These are phyloP conservation scores for Parazoanthus atlanticus DNA, from an alignment of 92 coral and sea anemone genomes.

Conservation along the genomic window DNA sequence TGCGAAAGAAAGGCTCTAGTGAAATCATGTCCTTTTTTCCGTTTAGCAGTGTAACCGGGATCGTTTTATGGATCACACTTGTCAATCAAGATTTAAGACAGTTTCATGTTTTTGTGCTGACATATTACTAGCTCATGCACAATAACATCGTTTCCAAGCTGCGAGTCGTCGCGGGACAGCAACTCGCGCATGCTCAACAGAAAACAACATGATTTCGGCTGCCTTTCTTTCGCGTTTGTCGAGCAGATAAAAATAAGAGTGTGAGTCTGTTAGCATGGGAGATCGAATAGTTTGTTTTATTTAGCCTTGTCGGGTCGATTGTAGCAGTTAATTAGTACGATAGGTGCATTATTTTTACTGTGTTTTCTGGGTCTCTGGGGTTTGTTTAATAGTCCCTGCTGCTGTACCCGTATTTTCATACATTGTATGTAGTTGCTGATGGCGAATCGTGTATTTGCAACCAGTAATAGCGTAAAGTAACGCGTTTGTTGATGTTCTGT, in stretches of 20 bases:
- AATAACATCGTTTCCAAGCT: no score
- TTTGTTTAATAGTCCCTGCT: no score
- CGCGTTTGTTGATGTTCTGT: no score
- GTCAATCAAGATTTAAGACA: neutral
- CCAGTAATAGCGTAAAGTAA: no score
- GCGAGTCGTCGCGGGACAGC: neutral
- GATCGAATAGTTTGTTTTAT: no score
- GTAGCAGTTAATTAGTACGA: neutral
- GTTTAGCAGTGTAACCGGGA: neutral
- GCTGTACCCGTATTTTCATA: no score
- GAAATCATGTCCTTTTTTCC: neutral
- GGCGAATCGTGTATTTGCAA: no score
- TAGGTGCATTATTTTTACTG: neutral
- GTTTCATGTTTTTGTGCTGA: neutral
- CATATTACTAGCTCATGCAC: no score
- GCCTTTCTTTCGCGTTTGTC: neutral
- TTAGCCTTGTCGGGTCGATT: neutral
- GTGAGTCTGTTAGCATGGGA: no score
- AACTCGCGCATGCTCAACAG: neutral
- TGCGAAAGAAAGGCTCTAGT: neutral
- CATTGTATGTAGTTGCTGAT: no score
- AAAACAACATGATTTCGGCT: neutral
- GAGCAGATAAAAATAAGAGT: neutral
- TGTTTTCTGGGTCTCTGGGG: neutral
- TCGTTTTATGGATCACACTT: no score